Base-by-base conservation (phyloP, 2,113 vertebrate species). In the Camelus bactrianus region DNA sequence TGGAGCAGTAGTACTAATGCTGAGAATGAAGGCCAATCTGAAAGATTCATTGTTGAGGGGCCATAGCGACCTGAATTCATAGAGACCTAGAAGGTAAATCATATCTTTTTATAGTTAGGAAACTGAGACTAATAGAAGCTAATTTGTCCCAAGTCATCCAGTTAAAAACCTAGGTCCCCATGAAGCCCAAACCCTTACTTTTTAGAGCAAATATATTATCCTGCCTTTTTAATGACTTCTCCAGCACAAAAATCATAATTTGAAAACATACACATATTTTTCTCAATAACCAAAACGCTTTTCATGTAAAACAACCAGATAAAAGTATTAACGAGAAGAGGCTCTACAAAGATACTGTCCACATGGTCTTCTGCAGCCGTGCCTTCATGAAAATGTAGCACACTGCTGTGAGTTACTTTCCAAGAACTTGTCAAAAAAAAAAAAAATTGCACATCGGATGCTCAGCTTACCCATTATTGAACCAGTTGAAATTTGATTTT, bases 401-500 rank as follows among this genome's bases (percentile, higher is more conserved):
- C 91, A 86, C 83, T 88, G 56, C 32, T 30, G 5, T 72, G 88
- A 65, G 82, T 86, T 92, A 60, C 60, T 92, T 92, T 52, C 83
- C 60, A 72, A 85, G 88, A 92, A 89, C 38, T 91, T 96, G 79
- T 89, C 69, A 85, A 89, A 87, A 83, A 64, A 26, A 26, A 42
- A 42, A 42, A 79, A 48, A n/a, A 10, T 17, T 72, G 58, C 67
- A 87, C 56, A 46, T 38, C 60, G 19, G 62, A 89, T 81, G 60
- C 67, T 30, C 38, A 67, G 73, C 54, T 32, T 97, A 92, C 83
- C 89, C 35, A 15, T 94, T 97, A 93, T 95, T 96, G 79, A 93
- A 72, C 26, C 20, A 46, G 60, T 42, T 96, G 88, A 94, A 92
- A 92, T 87, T 56, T 95, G 94, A 90, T 96, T 67, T 96, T 88